These are phyloP conservation scores for Zaprionus taronus DNA, from an alignment of 1,140 invertebrate species.

Conservation along the genomic window DNA sequence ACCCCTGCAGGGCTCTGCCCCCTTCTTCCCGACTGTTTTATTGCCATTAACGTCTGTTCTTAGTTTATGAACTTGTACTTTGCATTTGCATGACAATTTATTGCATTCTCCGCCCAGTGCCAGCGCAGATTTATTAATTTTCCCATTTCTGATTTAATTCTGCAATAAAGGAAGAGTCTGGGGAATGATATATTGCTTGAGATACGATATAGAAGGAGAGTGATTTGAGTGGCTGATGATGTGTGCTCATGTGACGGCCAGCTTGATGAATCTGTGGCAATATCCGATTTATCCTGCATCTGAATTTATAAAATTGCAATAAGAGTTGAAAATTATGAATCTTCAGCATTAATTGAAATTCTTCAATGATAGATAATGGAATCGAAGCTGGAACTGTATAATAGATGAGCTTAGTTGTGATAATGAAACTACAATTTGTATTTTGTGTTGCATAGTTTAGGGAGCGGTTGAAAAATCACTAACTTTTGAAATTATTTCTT, in stretches of 20 bases:
- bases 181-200: background rate
- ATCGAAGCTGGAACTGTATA: too few relatives aligned
- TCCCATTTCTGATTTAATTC: constrained; percentile 2
- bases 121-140: constrained; percentile 35
- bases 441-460: too few relatives aligned
- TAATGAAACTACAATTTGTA: too few relatives aligned
- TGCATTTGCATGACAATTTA: constrained; percentile 42
- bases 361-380: too few relatives aligned
- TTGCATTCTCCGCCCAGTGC: constrained; percentile 23
- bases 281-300: background rate
- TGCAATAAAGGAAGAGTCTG: background rate
- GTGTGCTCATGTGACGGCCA: background rate
- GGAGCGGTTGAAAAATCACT: too few relatives aligned
- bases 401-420: too few relatives aligned
- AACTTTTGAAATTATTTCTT: too few relatives aligned
- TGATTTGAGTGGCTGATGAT: background rate
- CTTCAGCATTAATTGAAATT: background rate
- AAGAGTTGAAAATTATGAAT: background rate
- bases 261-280: background rate
- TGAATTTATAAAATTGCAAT: background rate
- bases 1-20: background rate
- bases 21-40: background rate
- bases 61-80: constrained; percentile 46
- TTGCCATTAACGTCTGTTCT: constrained; percentile 40
- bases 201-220: background rate